phyloP scores from a whole-genome alignment of 1,140 invertebrate genomes.

The Bursaphelenchus mucronatus region DNA sequence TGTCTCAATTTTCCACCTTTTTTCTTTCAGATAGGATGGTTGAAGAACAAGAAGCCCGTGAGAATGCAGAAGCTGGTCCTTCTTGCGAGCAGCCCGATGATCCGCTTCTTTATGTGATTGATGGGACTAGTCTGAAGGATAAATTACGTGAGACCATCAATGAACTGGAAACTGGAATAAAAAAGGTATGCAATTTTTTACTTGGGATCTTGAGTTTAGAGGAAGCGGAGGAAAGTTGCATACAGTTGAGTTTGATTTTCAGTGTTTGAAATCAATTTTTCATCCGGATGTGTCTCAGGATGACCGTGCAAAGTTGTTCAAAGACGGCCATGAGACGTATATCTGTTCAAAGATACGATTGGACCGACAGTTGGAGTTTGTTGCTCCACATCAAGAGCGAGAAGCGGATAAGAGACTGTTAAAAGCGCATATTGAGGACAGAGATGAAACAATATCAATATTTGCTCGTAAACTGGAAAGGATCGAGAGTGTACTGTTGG shows the following conservation, averaged over 20 bases:
- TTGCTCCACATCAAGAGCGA: conserved; percentile 32
- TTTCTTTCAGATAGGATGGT: too few relatives aligned
- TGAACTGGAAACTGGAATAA: conserved; percentile 19
- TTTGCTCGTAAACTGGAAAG: conserved; percentile 29
- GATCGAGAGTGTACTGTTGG: conserved; percentile 26
- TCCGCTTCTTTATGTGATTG: neutral
- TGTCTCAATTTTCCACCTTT: too few relatives aligned
- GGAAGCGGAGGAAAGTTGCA: conserved; percentile 11
- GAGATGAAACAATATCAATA: conserved; percentile 36
- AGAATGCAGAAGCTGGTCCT: too few relatives aligned
- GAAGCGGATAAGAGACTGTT: conserved; percentile 30
- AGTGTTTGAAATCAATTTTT: neutral
- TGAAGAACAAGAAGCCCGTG: too few relatives aligned
- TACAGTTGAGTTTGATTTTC: neutral
- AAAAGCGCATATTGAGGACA: conserved; percentile 29
- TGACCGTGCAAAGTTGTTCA: conserved; percentile 13
- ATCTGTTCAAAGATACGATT: conserved; percentile 13
- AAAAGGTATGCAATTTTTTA: conserved; percentile 10
- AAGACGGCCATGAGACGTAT: conserved; percentile 3
- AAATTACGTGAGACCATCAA: conserved; percentile 15
- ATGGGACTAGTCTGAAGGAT: conserved; percentile 6
- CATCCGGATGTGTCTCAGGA: neutral
- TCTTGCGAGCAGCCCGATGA: too few relatives aligned
- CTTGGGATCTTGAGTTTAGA: neutral
- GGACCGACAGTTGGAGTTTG: conserved; percentile 10